phyloP scores from a whole-genome alignment of 2,113 vertebrate genomes.

The Sinocyclocheilus anophthalmus region DNA sequence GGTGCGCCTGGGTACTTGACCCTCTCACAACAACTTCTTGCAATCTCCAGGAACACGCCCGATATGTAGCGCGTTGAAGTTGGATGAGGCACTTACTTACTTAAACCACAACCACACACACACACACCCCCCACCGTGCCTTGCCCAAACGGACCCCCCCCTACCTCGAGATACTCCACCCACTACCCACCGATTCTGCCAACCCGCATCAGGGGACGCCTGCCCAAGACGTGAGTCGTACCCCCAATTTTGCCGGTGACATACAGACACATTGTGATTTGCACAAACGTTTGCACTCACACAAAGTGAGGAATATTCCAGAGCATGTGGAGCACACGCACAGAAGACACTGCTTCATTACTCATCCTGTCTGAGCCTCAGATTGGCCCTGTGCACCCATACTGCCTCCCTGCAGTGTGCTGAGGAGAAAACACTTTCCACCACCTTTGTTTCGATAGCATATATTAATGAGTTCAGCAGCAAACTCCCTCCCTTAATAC shows the following conservation, averaged over 20 bases:
- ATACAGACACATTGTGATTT: not conserved
- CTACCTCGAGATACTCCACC: no score
- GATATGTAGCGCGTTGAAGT: no score
- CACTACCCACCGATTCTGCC: no score
- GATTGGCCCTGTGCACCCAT: conserved; percentile 28
- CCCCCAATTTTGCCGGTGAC: not conserved
- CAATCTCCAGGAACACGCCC: no score
- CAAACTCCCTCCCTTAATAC: not conserved
- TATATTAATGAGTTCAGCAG: conserved; percentile 29
- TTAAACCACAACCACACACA: no score
- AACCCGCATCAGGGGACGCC: not conserved
- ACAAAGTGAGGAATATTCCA: conserved; percentile 3
- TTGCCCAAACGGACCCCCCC: no score
- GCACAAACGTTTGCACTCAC: conserved; percentile 1
- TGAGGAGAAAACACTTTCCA: conserved; percentile 24
- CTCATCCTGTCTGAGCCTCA: conserved; percentile 23
- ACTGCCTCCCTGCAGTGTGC: conserved; percentile 5
- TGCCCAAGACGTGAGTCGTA: not conserved
- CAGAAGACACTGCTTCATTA: conserved; percentile 9
- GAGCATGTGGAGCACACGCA: conserved; percentile 4
- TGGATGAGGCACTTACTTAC: no score
- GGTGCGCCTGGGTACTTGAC: no score
- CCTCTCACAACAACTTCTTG: no score
- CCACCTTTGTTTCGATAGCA: conserved; percentile 7
- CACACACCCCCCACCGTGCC: no score